Evolutionary conservation across 2,797 vertebrate genomes (phyloP), one percentile per base, ranked within the genome.

Genomic region (Poecilia wingei): DNA sequence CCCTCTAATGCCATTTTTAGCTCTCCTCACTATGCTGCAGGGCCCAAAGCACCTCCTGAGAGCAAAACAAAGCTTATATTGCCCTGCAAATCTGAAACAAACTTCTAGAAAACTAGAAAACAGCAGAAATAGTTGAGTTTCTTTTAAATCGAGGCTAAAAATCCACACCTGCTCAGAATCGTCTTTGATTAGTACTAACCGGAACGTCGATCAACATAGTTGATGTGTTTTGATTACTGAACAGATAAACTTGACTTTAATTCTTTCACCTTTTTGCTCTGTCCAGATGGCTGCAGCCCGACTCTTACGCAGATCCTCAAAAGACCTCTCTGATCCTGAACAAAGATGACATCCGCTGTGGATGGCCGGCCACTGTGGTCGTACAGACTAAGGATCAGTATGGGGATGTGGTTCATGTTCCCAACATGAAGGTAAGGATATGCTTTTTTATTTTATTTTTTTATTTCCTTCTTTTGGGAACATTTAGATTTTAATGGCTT

Each of bases 331-430:
- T 99, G 91, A 97, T 99, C 85, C 94, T 99, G 55, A 99, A 99
- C 95, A 99, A 99, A 94, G 98, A 99, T 86, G 98, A 99, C 84
- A 98, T 99, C 78, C 96, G 98, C 68, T 99, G 98, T 85, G 98
- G 98, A 51, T 99, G 98, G 98, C 98, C 98, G 46, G 96, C 98
- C 43, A 97, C 97, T 36, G 97, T 99, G 88, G 98, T 96, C 0
- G 98, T 99, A 16, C 98, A 99, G 93, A 99, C 98, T 80, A 99
- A 99, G 95, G 98, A 99, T 94, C 98, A 99, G 81, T 99, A 99
- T 90, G 98, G 98, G 16, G 98, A 99, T 83, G 97, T 99, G 85
- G 98, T 99, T 81, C 98, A 99, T 77, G 98, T 99, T 87, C 98
- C 98, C 73, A 98, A 97, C 92, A 99, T 99, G 98, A 99, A 99